Conservation (phyloP, 1,140 invertebrate genomes). For the Ips nitidus region DNA sequence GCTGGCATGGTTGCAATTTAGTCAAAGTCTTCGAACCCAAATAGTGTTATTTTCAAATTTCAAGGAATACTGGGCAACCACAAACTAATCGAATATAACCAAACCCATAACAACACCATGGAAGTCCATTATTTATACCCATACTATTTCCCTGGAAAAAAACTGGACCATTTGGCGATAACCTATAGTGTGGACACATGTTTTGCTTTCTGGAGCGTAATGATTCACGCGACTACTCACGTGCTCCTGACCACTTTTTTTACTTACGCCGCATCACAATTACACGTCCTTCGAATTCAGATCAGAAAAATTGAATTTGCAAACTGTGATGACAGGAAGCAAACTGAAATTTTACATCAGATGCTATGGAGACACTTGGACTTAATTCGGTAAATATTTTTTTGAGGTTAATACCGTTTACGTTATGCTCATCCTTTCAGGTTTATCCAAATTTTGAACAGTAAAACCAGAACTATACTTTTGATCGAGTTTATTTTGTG, state of each 20-base stretch:
- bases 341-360: background rate
- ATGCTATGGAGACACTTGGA: constrained; percentile 4
- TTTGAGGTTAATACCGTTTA: background rate
- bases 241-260: constrained; percentile 12
- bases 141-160: constrained; percentile 18
- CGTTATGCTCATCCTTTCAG: constrained; percentile 7
- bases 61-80: constrained; percentile 13
- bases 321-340: background rate
- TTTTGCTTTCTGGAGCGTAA: background rate
- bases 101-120: constrained; percentile 1
- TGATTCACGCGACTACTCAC: constrained; percentile 10
- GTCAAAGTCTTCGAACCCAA: too few relatives aligned
- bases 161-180: constrained; percentile 11
- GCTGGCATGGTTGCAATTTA: too few relatives aligned
- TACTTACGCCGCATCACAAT: background rate
- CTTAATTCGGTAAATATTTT: constrained; percentile 14
- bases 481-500: constrained; percentile 15
- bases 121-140: constrained; percentile 15
- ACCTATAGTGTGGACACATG: background rate
- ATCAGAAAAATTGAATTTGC: constrained; percentile 3
- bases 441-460: constrained; percentile 7
- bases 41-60: too few relatives aligned
- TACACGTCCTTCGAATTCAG: constrained; percentile 3
- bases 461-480: constrained; percentile 2
- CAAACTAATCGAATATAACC: constrained; percentile 18